Conservation (phyloP, 2,113 vertebrate genomes). For the Cyanoramphus novaezelandiae region DNA sequence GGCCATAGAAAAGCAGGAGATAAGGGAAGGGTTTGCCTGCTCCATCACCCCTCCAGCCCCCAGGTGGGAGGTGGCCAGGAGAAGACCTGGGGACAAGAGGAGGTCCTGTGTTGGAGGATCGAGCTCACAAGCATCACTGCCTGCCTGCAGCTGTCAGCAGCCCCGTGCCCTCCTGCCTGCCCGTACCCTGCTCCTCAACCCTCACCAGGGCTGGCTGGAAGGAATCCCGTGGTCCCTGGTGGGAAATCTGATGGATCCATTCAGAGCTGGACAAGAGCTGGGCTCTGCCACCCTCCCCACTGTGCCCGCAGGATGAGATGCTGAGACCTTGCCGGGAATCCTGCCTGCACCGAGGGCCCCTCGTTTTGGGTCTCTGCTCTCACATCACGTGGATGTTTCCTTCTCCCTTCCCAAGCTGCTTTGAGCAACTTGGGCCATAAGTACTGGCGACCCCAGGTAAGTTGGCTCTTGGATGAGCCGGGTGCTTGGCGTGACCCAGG, state of each 20-base stretch:
- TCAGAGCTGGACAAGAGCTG: background rate
- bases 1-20: background rate
- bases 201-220: background rate
- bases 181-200: background rate
- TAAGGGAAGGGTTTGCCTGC: background rate
- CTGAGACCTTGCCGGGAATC: background rate
- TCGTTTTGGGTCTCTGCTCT: background rate
- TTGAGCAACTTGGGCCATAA: background rate
- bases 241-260: background rate
- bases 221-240: fast-evolving
- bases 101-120: background rate
- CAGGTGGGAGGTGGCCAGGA: background rate
- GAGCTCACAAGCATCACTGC: background rate
- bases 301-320: fast-evolving
- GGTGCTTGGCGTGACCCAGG: background rate
- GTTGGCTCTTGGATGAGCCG: background rate
- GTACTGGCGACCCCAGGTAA: fast-evolving
- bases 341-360: background rate
- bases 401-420: background rate
- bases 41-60: background rate
- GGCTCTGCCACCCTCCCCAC: fast-evolving
- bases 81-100: background rate
- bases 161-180: background rate
- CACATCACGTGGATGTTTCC: background rate
- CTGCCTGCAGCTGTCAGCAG: background rate